Base-by-base conservation (phyloP, 2,113 vertebrate species). In the Pristiophorus japonicus region DNA sequence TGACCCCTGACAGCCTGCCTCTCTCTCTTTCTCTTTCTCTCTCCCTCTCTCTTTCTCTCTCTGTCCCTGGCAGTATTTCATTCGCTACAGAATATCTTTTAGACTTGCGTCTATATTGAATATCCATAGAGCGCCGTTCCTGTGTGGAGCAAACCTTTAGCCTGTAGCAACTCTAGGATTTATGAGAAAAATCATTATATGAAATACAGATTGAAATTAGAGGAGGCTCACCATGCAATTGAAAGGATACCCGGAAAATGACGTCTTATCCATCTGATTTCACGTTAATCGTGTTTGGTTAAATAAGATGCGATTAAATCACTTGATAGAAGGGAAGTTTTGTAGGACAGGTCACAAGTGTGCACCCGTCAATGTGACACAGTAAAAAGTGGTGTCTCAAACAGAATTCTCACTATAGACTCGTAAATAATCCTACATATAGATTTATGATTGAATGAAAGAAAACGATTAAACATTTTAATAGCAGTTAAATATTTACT, bases 1-100 rank as follows among this genome's bases (percentile, higher is more conserved):
- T 98, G 99, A 99, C 99, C 98, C 98, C 97, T 98, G 99, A 98
- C 98, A 99, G 98, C 97, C 98, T 95, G 97, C 97, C 97, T 98
- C 98, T 98, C 98, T 99, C 98, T 98, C 98, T 98, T 97, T 97
- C 97, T 98, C 97, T 98, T 98, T 97, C 98, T 97, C 98, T 98
- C 98, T 98, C 98, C n/a, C n/a, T n/a, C n/a, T n/a, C n/a, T n/a
- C 98, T 98, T 98, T 97, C 98, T 97, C 98, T 98, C 98, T 98
- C 98, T 98, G 97, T 97, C 97, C 98, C 98, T 98, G 98, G 97
- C 98, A 97, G 98, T 98, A 98, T 98, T 99, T 98, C 98, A 98
- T 99, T 98, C 98, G 98, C 97, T 98, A 98, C 97, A 98, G 62
- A 63, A 98, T 98, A 98, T 98, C 98, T 98, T 98, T 98, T 97